Percentiles rank a stretch among this genome's conserved stretches.
Evolutionary conservation across 2,888 invertebrate genomes (phyloP).

Genomic region (Balanococcus diminutus): DNA sequence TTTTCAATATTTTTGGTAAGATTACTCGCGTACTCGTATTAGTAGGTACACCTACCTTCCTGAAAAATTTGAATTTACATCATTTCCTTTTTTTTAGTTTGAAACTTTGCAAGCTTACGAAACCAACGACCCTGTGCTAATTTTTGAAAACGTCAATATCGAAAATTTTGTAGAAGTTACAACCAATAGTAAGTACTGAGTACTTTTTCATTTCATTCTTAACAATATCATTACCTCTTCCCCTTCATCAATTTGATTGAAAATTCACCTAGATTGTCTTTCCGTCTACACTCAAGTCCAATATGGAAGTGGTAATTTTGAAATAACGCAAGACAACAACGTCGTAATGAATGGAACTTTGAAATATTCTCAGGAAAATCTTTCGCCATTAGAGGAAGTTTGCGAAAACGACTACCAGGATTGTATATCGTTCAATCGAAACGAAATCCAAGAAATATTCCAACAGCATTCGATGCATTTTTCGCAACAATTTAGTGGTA

Average conservation of each 20-base stretch:
- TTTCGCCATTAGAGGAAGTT: not conserved
- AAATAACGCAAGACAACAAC: slow-evolving; percentile 2
- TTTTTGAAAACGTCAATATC: slow-evolving; percentile 43
- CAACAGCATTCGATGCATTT: slow-evolving; percentile 46
- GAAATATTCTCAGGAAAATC: slow-evolving; percentile 44
- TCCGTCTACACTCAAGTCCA: slow-evolving; percentile 44
- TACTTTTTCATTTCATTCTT: not conserved
- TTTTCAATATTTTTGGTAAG: slow-evolving; percentile 56
- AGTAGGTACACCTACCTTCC: not conserved
- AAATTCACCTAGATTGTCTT: not conserved
- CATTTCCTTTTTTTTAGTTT: not conserved
- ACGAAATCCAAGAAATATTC: slow-evolving; percentile 34
- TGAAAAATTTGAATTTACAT: not conserved
- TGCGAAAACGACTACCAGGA: slow-evolving; percentile 24
- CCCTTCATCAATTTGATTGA: not conserved
- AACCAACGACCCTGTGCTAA: slow-evolving; percentile 30
- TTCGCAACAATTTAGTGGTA: not conserved
- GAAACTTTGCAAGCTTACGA: slow-evolving; percentile 44
- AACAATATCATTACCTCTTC: no score
- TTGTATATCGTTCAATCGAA: slow-evolving; percentile 21
- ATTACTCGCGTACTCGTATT: no score
- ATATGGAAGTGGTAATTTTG: slow-evolving; percentile 48
- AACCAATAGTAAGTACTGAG: slow-evolving; percentile 7
- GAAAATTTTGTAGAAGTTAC: slow-evolving; percentile 27
- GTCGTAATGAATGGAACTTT: slow-evolving; percentile 37